These are phyloP conservation scores for Spodoptera littoralis DNA, from an alignment of 2,888 invertebrate genomes.

Conservation along the genomic window DNA sequence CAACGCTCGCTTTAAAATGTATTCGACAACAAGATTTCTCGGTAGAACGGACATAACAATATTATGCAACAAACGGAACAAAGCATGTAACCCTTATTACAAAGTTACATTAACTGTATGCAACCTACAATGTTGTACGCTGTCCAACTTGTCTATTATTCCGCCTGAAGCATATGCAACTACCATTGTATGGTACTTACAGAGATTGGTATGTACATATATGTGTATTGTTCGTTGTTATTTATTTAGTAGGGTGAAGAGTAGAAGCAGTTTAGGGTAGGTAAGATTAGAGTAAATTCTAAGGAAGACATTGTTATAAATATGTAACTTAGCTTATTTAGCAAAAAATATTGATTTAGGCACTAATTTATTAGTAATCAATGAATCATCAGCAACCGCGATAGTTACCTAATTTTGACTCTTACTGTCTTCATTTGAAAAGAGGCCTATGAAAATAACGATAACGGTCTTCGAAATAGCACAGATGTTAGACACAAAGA, in stretches of 20 bases:
- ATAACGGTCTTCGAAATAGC: too few species aligned
- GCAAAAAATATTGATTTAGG: too few species aligned
- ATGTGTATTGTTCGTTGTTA: slow-evolving; percentile 3
- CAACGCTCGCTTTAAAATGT: slow-evolving; percentile 62
- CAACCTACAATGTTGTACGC: slow-evolving; percentile 62
- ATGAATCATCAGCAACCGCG: too few species aligned
- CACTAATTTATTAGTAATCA: too few species aligned
- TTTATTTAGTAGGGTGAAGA: slow-evolving; percentile 6
- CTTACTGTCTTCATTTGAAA: too few species aligned
- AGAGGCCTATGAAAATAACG: too few species aligned
- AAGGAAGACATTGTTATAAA: too few species aligned
- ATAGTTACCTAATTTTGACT: too few species aligned
- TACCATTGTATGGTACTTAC: slow-evolving; percentile 11
- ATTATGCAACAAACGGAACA: slow-evolving; percentile 77
- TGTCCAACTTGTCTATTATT: slow-evolving; percentile 76
- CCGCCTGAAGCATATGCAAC: slow-evolving; percentile 64
- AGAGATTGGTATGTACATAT: background rate
- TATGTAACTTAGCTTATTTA: too few species aligned
- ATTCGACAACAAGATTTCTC: slow-evolving; percentile 73
- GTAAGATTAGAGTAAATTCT: too few species aligned
- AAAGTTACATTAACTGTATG: slow-evolving; percentile 80
- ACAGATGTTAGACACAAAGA: too few species aligned
- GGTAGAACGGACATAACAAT: slow-evolving; percentile 77
- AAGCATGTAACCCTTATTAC: slow-evolving; percentile 77
- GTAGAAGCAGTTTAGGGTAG: background rate